Percentiles rank a stretch among this genome's conserved stretches.
These are phyloP conservation scores for Lycopodina hypogea DNA, from an alignment of 37 sponge, comb jelly and placozoan species.

Conservation along the genomic window DNA sequence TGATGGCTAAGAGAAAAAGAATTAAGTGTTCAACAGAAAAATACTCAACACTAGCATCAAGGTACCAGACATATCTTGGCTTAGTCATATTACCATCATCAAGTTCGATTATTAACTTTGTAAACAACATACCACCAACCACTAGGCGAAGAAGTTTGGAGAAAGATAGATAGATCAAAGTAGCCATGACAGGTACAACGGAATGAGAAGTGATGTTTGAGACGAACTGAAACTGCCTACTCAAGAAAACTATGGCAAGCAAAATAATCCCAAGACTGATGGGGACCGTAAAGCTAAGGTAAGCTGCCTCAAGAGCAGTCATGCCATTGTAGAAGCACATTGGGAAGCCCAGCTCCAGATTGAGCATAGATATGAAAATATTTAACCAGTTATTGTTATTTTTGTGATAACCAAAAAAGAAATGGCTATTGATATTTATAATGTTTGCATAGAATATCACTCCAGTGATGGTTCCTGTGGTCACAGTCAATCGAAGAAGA, in stretches of 20 bases:
- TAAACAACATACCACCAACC: constrained; percentile 1
- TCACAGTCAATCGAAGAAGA: constrained; percentile 29
- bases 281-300: constrained; percentile 15
- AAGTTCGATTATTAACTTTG: not conserved
- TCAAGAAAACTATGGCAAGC: not conserved
- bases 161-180: constrained; percentile 36
- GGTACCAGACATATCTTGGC: not conserved
- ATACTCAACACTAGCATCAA: constrained; percentile 11
- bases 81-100: not conserved
- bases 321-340: constrained; percentile 37
- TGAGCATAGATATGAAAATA: constrained; percentile 27
- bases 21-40: not conserved
- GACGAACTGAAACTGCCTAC: not conserved
- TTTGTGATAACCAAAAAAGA: constrained; percentile 5
- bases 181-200: constrained; percentile 32
- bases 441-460: constrained; percentile 47
- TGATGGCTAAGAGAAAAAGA: not conserved
- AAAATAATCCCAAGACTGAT: constrained; percentile 16
- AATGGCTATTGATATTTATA: not conserved
- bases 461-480: constrained; percentile 40
- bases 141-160: constrained; percentile 22
- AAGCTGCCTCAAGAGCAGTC: not conserved
- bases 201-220: not conserved
- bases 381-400: not conserved
- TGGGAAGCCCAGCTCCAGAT: constrained; percentile 29